These are phyloP conservation scores for Ovis canadensis DNA, from an alignment of 2,113 vertebrate genomes.

Conservation along the genomic window DNA sequence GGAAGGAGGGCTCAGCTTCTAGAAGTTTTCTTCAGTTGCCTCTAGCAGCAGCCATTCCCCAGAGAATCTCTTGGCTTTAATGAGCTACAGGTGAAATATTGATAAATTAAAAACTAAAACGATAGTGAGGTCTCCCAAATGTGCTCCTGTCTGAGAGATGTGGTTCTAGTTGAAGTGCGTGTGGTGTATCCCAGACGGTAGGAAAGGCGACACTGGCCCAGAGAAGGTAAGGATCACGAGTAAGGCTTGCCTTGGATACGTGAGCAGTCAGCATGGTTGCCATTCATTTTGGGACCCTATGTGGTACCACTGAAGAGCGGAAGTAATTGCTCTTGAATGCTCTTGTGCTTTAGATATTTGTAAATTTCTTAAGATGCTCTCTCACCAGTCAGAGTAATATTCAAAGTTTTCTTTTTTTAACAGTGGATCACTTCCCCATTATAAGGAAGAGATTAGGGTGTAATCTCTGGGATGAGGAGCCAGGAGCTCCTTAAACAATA, in stretches of 20 bases:
- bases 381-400: not conserved
- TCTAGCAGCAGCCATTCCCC: not conserved
- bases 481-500: not conserved
- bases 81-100: conserved; percentile 8
- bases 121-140: not conserved
- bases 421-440: not conserved
- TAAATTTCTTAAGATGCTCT: not conserved
- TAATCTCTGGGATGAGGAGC: not conserved
- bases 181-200: not conserved
- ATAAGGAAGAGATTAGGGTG: not conserved
- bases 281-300: not conserved
- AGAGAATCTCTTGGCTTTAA: not conserved
- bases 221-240: not conserved
- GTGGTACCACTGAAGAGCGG: not conserved
- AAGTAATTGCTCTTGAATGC: not conserved
- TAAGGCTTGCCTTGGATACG: not conserved
- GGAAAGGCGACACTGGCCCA: not conserved
- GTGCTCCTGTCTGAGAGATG: not conserved
- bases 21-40: not conserved
- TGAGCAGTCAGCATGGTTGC: not conserved
- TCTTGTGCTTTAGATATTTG: not conserved
- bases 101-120: not conserved
- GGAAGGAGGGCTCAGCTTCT: not conserved
- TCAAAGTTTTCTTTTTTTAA: not conserved
- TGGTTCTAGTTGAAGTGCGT: not conserved